Evolutionary conservation across 2,888 invertebrate genomes (phyloP).

Genomic region (Drosophila gaucha): DNA sequence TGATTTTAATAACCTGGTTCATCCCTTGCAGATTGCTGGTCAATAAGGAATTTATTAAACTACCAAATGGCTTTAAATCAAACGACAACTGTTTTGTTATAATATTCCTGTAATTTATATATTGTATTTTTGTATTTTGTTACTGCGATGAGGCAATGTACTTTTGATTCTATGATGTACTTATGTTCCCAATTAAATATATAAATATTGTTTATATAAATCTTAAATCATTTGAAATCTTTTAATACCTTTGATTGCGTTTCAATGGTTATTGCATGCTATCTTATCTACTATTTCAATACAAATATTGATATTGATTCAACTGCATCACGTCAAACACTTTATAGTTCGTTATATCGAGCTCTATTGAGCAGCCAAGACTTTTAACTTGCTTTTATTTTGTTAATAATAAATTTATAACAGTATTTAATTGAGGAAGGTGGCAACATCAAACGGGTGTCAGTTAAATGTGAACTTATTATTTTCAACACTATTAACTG

Average conservation of each 20-base stretch:
- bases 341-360: neutral
- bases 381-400: neutral
- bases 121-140: constrained; percentile 68
- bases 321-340: neutral
- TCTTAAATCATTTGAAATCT: no score
- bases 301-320: neutral
- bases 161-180: constrained; percentile 52
- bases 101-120: constrained; percentile 71
- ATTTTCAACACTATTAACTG: neutral
- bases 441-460: constrained; percentile 2
- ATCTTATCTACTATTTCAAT: constrained; percentile 25
- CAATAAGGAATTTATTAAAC: constrained; percentile 78
- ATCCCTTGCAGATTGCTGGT: constrained; percentile 82
- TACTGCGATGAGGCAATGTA: constrained; percentile 53
- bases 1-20: constrained; percentile 1
- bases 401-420: no score
- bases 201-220: constrained; percentile 55
- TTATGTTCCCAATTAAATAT: constrained; percentile 57
- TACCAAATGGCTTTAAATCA: constrained; percentile 72
- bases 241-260: constrained; percentile 21
- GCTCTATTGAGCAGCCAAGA: neutral
- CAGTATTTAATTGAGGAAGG: neutral
- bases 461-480: neutral
- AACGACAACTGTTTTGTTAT: constrained; percentile 70
- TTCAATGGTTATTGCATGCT: constrained; percentile 7